These are phyloP conservation scores for Ormyrus pomaceus DNA, from an alignment of 2,888 invertebrate genomes.

Conservation along the genomic window DNA sequence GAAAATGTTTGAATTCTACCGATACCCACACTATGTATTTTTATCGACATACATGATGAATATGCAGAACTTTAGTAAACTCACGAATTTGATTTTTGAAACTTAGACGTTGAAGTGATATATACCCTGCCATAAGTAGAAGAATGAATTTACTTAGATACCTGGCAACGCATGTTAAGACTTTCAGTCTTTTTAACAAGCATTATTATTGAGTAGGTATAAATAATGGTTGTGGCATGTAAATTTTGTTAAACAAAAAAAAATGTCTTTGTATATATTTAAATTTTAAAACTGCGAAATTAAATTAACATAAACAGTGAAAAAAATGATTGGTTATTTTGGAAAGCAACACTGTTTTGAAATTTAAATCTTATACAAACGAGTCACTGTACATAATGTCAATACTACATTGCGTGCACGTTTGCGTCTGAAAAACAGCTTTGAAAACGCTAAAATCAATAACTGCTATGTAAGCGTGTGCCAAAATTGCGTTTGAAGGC, in stretches of 20 bases:
- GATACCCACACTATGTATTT: not conserved
- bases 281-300: not conserved
- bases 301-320: not conserved
- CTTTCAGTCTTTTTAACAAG: not conserved
- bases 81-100: not conserved
- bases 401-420: not conserved
- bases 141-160: conserved; percentile 6
- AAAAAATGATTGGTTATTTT: not conserved
- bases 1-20: conserved; percentile 26
- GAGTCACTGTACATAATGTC: no score
- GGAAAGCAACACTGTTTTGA: no score
- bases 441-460: not conserved
- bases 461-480: not conserved
- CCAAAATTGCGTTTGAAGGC: not conserved
- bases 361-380: no score
- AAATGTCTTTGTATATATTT: not conserved
- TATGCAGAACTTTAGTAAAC: conserved; percentile 21
- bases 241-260: not conserved
- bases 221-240: not conserved
- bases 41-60: conserved; percentile 10
- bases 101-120: conserved; percentile 9
- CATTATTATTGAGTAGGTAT: not conserved
- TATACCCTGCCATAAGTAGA: conserved; percentile 40
- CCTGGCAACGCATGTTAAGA: conserved; percentile 19
- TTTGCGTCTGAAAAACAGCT: not conserved